phyloP scores from a whole-genome alignment of 92 coral and sea anemone species.

The Isaurus tuberculatus region DNA sequence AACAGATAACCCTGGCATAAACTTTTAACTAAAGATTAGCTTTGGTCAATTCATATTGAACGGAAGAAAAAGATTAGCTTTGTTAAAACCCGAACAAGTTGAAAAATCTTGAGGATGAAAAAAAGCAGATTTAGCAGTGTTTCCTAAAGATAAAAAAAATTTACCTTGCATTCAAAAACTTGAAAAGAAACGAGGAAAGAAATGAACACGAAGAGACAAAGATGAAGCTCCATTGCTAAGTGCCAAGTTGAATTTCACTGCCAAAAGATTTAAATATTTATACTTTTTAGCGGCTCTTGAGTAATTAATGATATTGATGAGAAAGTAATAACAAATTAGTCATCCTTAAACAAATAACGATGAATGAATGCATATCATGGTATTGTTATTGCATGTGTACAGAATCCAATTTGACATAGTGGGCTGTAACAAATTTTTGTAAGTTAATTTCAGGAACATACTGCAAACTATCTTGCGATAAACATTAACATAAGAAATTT shows the following conservation, averaged over 20 bases:
- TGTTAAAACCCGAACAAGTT: too few species aligned
- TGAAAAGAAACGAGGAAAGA: neutral
- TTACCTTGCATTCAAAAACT: neutral
- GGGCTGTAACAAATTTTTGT: neutral
- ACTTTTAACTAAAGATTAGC: too few species aligned
- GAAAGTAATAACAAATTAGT: neutral
- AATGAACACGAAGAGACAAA: neutral
- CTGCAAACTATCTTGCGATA: neutral
- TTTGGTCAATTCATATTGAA: too few species aligned
- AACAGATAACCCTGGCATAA: too few species aligned
- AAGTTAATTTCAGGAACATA: neutral
- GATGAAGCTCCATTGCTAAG: neutral
- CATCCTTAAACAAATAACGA: neutral
- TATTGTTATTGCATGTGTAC: neutral
- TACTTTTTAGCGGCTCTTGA: neutral
- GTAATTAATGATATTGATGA: neutral
- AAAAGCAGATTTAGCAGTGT: neutral
- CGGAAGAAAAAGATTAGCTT: too few species aligned
- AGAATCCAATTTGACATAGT: neutral
- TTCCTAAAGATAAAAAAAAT: neutral
- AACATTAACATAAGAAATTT: neutral
- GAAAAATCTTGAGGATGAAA: neutral
- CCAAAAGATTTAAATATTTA: neutral
- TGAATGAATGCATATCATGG: neutral
- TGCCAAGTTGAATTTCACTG: neutral